Base-by-base conservation (phyloP, 2,888 invertebrate genomes). In the Anthophora plumipes region DNA sequence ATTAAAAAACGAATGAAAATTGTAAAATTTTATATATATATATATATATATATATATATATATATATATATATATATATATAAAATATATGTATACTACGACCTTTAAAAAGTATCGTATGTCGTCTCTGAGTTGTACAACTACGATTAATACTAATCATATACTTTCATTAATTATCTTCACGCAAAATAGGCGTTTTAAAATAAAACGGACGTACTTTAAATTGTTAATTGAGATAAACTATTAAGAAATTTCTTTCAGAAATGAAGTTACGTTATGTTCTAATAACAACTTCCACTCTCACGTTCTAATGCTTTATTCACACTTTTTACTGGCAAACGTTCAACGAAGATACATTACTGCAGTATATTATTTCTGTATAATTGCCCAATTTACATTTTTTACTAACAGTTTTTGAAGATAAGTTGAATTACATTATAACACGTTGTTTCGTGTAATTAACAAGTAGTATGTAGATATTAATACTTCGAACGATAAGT, bases 131-230 rank as follows among this genome's bases (percentile, higher is more conserved):
- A 43, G 25, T 75, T 37, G 50, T 31, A 61, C 50, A 68, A 46
- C 22, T 43, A 50, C 41, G n/a, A 78, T 77, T 68, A 73, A 73
- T 69, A 78, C 73, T 68, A 73, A 73, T 69, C 52, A 48, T 64
- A 54, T n/a, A 52, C 59, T 69, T 69, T 75, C 52, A 14, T 41
- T 31, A 37, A 61, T 55, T 67, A 76, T 66, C 48, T 66, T 50
- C 20, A 22, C 3, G 17, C 12, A 46, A 55, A 57, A 57, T 64
- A 50, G 25, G 14, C 22, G 14, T 25, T 64, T 57, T 37, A 59
- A 57, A 48, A 59, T 46, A n/a, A 52, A 31, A 8, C 37, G 22
- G 17, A 14, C 17, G 20, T 61, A 69, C 43, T 60, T 60, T 60
- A 54, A 17, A 39, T 69, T 39, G 20, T 25, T 54, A 17, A 68